Percentiles rank a stretch among this genome's conserved stretches.
Conservation (phyloP, 37 sponge, comb jelly and placozoan genomes). For the Mnemiopsis leidyi region DNA sequence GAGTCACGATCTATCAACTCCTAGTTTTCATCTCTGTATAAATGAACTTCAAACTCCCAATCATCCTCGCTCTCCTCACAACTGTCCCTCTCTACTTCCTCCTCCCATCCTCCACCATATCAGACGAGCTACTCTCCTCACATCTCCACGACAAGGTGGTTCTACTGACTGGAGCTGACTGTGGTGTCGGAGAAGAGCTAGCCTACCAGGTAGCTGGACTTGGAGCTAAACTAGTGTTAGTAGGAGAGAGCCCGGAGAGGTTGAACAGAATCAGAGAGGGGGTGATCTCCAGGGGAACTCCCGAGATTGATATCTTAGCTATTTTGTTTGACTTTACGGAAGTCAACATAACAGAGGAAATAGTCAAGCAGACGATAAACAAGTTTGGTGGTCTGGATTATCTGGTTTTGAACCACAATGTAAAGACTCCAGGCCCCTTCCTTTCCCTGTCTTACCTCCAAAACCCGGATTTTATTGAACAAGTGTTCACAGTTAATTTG, state of each 20-base stretch:
- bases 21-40: no score
- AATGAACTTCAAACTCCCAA: background rate
- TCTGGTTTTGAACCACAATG: constrained; percentile 8
- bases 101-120: background rate
- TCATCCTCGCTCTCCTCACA: background rate
- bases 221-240: background rate
- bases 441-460: background rate
- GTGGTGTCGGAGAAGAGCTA: no score
- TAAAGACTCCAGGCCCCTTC: background rate
- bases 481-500: background rate
- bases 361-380: background rate
- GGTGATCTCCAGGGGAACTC: background rate
- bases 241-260: background rate
- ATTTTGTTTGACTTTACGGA: background rate
- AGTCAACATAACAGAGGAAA: background rate
- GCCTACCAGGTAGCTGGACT: background rate
- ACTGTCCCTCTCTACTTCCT: background rate
- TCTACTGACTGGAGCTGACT: background rate
- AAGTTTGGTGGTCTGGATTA: background rate
- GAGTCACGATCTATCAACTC: no score
- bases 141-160: background rate
- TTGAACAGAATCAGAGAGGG: background rate
- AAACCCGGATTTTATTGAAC: background rate
- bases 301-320: background rate
- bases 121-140: background rate